Evolutionary conservation across 2,888 invertebrate species (phyloP).

Genomic region (Eupithecia exiguata): DNA sequence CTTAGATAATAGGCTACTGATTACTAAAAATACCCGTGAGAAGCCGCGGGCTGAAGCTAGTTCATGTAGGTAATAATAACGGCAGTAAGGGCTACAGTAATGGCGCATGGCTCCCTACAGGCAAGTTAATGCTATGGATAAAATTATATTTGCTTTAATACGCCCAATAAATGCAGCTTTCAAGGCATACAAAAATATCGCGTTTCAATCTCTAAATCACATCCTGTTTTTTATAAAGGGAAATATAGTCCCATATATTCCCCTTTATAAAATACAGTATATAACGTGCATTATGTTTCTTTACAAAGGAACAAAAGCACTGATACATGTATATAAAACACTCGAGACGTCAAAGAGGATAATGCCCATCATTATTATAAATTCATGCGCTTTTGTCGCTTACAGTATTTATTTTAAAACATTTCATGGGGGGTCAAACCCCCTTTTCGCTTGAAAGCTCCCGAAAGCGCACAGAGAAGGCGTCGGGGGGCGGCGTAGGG

Average conservation of each 20-base stretch:
- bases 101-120: slow-evolving; percentile 46
- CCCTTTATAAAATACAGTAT: slow-evolving; percentile 66
- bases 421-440: slow-evolving; percentile 77
- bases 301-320: slow-evolving; percentile 79
- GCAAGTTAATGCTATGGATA: slow-evolving; percentile 47
- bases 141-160: slow-evolving; percentile 54
- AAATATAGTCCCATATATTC: slow-evolving; percentile 55
- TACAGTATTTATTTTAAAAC: slow-evolving; percentile 83
- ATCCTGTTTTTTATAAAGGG: slow-evolving; percentile 56
- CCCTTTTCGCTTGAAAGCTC: slow-evolving; percentile 79
- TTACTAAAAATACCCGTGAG: too few relatives aligned
- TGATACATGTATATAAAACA: slow-evolving; percentile 81
- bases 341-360: slow-evolving; percentile 79
- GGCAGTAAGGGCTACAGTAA: background rate
- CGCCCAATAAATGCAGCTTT: slow-evolving; percentile 68
- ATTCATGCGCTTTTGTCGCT: slow-evolving; percentile 82
- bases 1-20: too few relatives aligned
- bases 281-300: slow-evolving; percentile 70
- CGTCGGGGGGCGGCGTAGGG: slow-evolving; percentile 66
- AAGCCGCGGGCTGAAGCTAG: too few relatives aligned
- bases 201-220: slow-evolving; percentile 73
- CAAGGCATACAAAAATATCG: slow-evolving; percentile 75
- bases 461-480: slow-evolving; percentile 75
- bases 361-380: slow-evolving; percentile 83
- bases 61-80: background rate